Evolutionary conservation across 2,113 vertebrate genomes (phyloP), one percentile per base, ranked within the genome.

Genomic region (Eptatretus burgeri): DNA sequence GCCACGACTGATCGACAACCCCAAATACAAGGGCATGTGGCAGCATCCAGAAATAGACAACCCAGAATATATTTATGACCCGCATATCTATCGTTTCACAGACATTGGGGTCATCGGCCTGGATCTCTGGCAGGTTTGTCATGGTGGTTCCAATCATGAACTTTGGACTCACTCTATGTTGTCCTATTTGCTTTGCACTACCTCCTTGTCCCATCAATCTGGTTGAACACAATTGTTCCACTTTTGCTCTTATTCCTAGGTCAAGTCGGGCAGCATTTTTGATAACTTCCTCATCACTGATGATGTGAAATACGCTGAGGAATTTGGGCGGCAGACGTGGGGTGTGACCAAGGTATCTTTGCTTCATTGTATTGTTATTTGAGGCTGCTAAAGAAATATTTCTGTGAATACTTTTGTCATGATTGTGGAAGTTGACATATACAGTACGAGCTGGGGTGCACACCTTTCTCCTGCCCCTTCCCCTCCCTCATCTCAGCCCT

Each of bases 41-140:
- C 71, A 78, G 63, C 79, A 83, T 67, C 81, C 81, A 64, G 77
- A 81, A 72, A 78, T 78, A 60, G 79, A 83, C 70, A 89, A 85
- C 67, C 78, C 80, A 1, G 77, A 84, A 69, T 81, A 82, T 69
- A 79, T 71, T 7, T 69, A 77, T 11, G 77, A 81, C 64, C 51
- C 73, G 13, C 76, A 73, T 67, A 76, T 83, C 73, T 83, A 78
- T 71, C 78, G 76, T 68, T 78, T 77, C 62, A 70, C 71, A 51
- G 80, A 76, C 65, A 69, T 73, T 51, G 76, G 73, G 14, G 80
- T 88, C 67, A 73, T 83, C 50, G 76, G 77, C 49, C 72, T 88
- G 53, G 79, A 82, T 69, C 67, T 82, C 70, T 82, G 76, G 77
- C 78, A 85, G 77, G 79, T 82, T 67, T 65, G 65, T 65, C 2